Evolutionary conservation across 2,888 invertebrate species (phyloP), one percentile per base, ranked within the genome.

Genomic region (Watsonalla cultraria): DNA sequence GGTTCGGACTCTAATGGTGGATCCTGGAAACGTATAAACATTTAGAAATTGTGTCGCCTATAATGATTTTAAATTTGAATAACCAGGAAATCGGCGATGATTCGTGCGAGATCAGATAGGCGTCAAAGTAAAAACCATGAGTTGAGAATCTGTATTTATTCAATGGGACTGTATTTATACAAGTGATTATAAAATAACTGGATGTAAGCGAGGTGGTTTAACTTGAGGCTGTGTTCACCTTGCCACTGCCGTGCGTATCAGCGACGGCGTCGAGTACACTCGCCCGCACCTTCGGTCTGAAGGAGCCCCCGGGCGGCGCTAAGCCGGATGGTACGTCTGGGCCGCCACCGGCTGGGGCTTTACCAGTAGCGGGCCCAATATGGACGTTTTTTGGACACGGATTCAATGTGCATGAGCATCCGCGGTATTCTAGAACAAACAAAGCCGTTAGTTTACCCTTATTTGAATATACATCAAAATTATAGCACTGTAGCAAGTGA

Each of bases 341-440:
- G 90, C 91, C 93, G 92, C 91, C 91, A 91, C 93, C 91, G 90
- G 92, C 91, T 93, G 96, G 96, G 95, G 95, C 94, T 94, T 96
- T 96, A 96, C 96, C 96, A 96, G 96, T 96, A 96, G 96, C 96
- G 96, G 96, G 96, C 94, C 97, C 97, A 97, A 96, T 96, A 96
- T 94, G 96, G 95, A 95, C 97, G 97, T 97, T 97, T 97, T 97
- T 97, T 97, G 97, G 96, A 97, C 96, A 97, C 94, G 96, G 94
- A 92, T 96, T 96, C 93, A 96, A 94, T 92, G 96, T 96, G 93
- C 96, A 97, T 76, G 96, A 96, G 90, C 97, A 96, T 90, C 93
- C 92, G 68, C 89, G 84, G 57, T 90, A 90, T 79, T 90, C 90
- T 90, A 81, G 11, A 81, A 81, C 37, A 64, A 62, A 52, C 47